Conservation (phyloP, 2,113 vertebrate genomes). For the Cyprinodon variegatus region DNA sequence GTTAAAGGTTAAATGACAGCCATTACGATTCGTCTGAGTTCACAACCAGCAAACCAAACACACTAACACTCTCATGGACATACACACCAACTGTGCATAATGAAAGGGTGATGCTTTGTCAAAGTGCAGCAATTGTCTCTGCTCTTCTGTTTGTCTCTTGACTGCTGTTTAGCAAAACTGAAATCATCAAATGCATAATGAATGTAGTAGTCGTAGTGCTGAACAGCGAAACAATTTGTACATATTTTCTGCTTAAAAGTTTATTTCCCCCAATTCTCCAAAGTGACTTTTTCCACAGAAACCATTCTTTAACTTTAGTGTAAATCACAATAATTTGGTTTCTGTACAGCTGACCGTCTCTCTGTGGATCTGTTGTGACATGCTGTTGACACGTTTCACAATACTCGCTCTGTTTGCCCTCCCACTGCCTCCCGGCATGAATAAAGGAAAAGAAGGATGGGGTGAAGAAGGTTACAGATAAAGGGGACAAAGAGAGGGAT, state of each 20-base stretch:
- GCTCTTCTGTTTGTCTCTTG: slow-evolving; percentile 51
- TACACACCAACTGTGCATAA: slow-evolving; percentile 20
- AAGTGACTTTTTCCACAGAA: slow-evolving; percentile 18
- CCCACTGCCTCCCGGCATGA: slow-evolving; percentile 25
- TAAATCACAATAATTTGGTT: slow-evolving; percentile 37
- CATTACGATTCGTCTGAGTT: slow-evolving; percentile 71
- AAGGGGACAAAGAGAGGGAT: slow-evolving; percentile 13
- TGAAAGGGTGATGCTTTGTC: slow-evolving; percentile 30
- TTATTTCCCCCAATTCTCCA: slow-evolving; percentile 18
- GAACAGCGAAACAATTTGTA: slow-evolving; percentile 14
- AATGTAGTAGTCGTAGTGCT: slow-evolving; percentile 46
- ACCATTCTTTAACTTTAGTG: slow-evolving; percentile 3
- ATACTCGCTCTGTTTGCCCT: slow-evolving; percentile 20
- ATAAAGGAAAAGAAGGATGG: slow-evolving; percentile 24
- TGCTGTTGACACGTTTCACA: slow-evolving; percentile 38
- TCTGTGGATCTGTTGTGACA: slow-evolving; percentile 53
- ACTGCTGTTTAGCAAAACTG: slow-evolving; percentile 52
- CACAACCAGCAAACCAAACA: slow-evolving; percentile 46
- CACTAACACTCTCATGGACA: slow-evolving; percentile 17
- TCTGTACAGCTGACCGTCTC: slow-evolving; percentile 17
- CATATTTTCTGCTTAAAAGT: slow-evolving; percentile 15
- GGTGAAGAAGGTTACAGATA: slow-evolving; percentile 22
- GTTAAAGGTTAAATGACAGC: slow-evolving; percentile 67
- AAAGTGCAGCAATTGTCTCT: slow-evolving; percentile 52
- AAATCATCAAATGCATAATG: slow-evolving; percentile 63